These are phyloP conservation scores for Cotesia vestalis DNA, from an alignment of 1,140 invertebrate genomes.

Conservation along the genomic window DNA sequence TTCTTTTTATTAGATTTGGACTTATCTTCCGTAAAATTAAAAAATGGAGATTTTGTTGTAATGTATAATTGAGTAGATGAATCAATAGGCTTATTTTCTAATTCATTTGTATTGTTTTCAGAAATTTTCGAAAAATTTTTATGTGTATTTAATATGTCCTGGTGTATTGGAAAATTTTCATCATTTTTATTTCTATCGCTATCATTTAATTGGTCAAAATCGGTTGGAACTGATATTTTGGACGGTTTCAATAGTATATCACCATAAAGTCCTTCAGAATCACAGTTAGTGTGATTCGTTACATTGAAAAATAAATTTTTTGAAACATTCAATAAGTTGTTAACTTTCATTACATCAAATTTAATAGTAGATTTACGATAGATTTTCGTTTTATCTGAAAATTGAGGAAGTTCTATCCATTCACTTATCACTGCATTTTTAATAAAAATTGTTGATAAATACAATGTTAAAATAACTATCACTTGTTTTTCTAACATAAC, in stretches of 20 bases:
- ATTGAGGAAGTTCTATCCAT: slow-evolving; percentile 61
- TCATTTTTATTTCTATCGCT: too few species aligned
- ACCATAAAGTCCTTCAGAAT: neutral
- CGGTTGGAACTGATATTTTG: too few species aligned
- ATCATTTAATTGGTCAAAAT: too few species aligned
- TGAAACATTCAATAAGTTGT: slow-evolving; percentile 6
- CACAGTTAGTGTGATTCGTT: neutral
- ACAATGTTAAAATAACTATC: neutral
- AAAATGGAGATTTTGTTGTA: too few species aligned
- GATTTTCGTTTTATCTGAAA: slow-evolving; percentile 54
- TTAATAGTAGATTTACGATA: slow-evolving; percentile 45
- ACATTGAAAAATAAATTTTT: neutral
- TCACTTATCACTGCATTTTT: slow-evolving; percentile 36
- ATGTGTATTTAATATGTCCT: too few species aligned
- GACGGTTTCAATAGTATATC: too few species aligned
- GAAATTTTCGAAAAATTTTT: too few species aligned
- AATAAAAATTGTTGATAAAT: slow-evolving; percentile 31
- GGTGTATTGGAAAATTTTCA: too few species aligned
- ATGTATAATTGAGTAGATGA: too few species aligned
- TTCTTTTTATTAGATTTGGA: neutral
- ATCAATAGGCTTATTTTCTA: too few species aligned
- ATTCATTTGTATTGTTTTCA: too few species aligned
- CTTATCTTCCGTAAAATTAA: neutral
- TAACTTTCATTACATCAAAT: neutral
- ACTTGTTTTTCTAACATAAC: neutral